These are phyloP conservation scores for Nemurella pictetii DNA, from an alignment of 2,888 invertebrate species.

Conservation along the genomic window DNA sequence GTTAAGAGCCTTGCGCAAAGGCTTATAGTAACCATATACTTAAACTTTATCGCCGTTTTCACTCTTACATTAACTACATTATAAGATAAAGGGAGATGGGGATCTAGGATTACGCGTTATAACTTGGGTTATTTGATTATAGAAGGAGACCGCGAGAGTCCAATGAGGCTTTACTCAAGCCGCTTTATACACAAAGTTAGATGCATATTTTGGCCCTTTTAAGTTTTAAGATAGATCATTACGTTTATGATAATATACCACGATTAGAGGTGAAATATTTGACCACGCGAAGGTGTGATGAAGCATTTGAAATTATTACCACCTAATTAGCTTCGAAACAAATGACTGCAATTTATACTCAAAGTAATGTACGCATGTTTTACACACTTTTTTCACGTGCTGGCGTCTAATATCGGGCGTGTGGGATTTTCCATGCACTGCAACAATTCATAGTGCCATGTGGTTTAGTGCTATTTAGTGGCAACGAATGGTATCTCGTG, in stretches of 20 bases:
- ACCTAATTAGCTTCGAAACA: background rate
- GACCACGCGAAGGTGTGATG: background rate
- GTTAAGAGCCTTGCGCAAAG: slow-evolving; percentile 12
- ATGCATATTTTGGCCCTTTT: background rate
- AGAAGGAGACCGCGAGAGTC: background rate
- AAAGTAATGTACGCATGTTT: background rate
- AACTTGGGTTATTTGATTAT: background rate
- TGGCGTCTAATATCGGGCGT: no score
- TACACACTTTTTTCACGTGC: background rate
- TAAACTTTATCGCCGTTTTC: slow-evolving; percentile 24
- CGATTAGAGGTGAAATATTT: background rate
- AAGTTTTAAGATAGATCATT: background rate
- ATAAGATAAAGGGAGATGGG: background rate
- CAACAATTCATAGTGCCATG: no score
- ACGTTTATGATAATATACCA: background rate
- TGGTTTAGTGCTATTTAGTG: no score
- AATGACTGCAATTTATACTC: background rate
- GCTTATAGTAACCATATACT: slow-evolving; percentile 20
- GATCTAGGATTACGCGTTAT: background rate
- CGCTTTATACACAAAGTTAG: background rate
- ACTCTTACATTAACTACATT: slow-evolving; percentile 24
- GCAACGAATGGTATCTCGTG: no score
- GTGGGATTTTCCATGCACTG: no score
- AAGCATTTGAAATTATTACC: background rate
- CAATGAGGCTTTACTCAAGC: background rate